phyloP scores from a whole-genome alignment of 2,888 invertebrate genomes.

The Serrognathus titanus region DNA sequence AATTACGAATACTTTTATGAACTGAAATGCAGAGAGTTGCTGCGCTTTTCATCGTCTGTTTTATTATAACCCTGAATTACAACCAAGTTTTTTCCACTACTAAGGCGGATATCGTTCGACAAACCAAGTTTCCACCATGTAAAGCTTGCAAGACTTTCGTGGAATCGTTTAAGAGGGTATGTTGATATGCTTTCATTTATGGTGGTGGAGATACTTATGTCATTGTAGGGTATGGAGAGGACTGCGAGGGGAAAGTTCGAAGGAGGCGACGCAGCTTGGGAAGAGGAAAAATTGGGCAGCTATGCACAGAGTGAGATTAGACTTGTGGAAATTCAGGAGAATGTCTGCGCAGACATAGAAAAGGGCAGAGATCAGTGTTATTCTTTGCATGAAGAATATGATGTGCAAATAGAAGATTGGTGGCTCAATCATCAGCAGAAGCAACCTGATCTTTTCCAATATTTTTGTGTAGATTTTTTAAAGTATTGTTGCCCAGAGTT shows the following conservation, averaged over 20 bases:
- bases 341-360: constrained; percentile 72
- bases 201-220: background rate
- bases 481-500: constrained; percentile 80
- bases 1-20: too few species aligned
- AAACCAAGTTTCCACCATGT: constrained; percentile 67
- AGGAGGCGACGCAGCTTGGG: constrained; percentile 93
- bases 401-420: constrained; percentile 82
- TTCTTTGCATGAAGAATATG: constrained; percentile 77
- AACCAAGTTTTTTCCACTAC: background rate
- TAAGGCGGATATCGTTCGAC: constrained; percentile 38
- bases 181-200: constrained; percentile 3
- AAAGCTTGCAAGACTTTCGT: constrained; percentile 71
- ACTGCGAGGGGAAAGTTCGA: constrained; percentile 87
- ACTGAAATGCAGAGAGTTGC: background rate
- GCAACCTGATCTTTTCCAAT: constrained; percentile 58
- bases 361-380: constrained; percentile 79
- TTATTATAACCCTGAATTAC: constrained; percentile 4
- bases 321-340: constrained; percentile 86
- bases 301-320: constrained; percentile 87
- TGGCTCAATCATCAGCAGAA: constrained; percentile 66
- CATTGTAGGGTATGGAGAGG: constrained; percentile 66
- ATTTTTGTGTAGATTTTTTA: constrained; percentile 75
- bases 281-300: constrained; percentile 78
- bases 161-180: constrained; percentile 67
- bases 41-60: background rate